These are phyloP conservation scores for Triplophysa yarkandensis DNA, from an alignment of 2,797 vertebrate genomes.

Conservation along the genomic window DNA sequence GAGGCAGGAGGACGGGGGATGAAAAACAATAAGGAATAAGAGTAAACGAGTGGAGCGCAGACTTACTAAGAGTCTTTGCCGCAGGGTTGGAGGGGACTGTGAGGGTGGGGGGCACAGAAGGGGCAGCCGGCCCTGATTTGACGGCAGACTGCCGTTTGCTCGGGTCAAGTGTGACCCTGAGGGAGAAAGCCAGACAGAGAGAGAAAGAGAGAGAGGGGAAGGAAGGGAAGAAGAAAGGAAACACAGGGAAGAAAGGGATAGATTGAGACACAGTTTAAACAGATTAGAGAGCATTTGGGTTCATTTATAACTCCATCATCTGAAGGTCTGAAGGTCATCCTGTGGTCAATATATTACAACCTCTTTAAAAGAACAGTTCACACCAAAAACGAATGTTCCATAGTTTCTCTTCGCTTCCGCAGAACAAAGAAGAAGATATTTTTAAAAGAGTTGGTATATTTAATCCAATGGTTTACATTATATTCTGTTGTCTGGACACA, in stretches of 20 bases:
- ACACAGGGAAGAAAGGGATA: slow-evolving; percentile 8
- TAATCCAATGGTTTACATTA: too few species aligned
- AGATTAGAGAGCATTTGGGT: background rate
- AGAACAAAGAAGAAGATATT: too few species aligned
- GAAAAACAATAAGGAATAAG: slow-evolving; percentile 31
- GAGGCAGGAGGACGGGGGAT: slow-evolving; percentile 32
- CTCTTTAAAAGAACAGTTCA: background rate
- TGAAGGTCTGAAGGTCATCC: background rate
- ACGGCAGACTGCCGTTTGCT: slow-evolving; percentile 77
- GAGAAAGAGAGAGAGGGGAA: slow-evolving; percentile 61
- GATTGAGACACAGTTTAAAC: slow-evolving; percentile 52
- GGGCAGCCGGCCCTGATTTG: slow-evolving; percentile 78
- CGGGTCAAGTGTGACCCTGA: slow-evolving; percentile 84
- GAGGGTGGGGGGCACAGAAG: slow-evolving; percentile 72
- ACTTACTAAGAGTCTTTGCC: slow-evolving; percentile 86
- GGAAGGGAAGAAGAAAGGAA: background rate
- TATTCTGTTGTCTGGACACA: too few species aligned
- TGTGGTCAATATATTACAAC: background rate
- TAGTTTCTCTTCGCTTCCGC: too few species aligned
- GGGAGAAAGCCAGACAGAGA: slow-evolving; percentile 75
- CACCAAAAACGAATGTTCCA: too few species aligned
- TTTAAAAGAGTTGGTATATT: too few species aligned
- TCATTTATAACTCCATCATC: background rate
- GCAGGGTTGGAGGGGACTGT: slow-evolving; percentile 75
- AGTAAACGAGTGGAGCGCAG: slow-evolving; percentile 69